Evolutionary conservation across 2,888 invertebrate genomes (phyloP), one percentile per base, ranked within the genome.

Genomic region (Xanthorhoe designata): DNA sequence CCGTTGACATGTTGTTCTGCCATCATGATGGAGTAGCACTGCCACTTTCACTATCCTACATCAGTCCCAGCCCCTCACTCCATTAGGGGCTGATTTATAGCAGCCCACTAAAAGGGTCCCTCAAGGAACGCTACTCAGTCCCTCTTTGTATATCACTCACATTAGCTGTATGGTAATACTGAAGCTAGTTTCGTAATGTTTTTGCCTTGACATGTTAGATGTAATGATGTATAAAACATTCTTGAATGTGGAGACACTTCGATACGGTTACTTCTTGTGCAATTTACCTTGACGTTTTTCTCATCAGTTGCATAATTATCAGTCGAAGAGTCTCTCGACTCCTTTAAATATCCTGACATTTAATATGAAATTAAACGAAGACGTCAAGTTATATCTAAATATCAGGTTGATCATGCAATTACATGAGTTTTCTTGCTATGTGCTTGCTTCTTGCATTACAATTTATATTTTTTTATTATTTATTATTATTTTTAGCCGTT

Each of bases 1-100:
- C 8, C 17, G n/a, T 35, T 55, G 54, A 55, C 17, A 18, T 24
- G 19, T 51, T 51, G 10, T 19, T n/a, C 13, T 24, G 10, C 51
- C 17, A 10, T 57, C 42, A 38, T 57, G 57, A 57, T 38, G 18
- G 29, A 64, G 53, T 64, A 29, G 53, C 61, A 17, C 24, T 54
- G 56, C 64, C 18, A 45, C 54, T 50, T 10, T 9, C n/a, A 24
- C 19, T 17, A 35, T 32, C 53, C 64, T 54, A 56, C 42, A 9
- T 38, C 78, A 84, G 81, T 81, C 83, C 82, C 82, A 77, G 78
- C 78, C 84, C 81, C 83, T 86, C 85, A 89, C 86, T 89, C 91
- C 91, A 91, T 92, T 92, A 91, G 79, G 86, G 76, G 76, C 88
- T 92, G 91, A 92, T 92, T 91, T 92, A 92, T 92, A 81, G 83